phyloP scores from a whole-genome alignment of 2,888 invertebrate genomes.

The Dryadula phaetusa region DNA sequence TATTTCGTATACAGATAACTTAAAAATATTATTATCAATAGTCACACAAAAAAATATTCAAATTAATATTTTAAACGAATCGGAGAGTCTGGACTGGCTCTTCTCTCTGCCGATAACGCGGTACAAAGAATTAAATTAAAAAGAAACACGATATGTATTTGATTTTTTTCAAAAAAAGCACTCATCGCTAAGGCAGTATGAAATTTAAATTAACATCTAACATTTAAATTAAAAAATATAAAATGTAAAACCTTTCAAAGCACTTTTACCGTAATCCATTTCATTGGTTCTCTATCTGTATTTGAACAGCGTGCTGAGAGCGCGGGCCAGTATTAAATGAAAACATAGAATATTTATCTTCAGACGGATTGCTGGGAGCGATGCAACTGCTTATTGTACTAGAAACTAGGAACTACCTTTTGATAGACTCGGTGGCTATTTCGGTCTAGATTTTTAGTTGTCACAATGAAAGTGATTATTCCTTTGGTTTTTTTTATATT shows the following conservation, averaged over 20 bases:
- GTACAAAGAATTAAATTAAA: no score
- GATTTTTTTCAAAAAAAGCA: no score
- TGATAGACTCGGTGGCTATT: not conserved
- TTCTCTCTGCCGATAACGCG: no score
- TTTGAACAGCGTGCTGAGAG: slow-evolving; percentile 42
- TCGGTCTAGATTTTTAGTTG: not conserved
- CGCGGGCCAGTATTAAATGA: slow-evolving; percentile 72
- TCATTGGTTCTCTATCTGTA: slow-evolving; percentile 36
- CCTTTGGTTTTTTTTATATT: no score
- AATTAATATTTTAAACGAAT: no score
- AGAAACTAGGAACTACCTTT: not conserved
- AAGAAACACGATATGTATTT: no score
- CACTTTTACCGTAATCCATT: slow-evolving; percentile 10
- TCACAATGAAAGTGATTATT: no score
- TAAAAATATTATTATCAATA: no score
- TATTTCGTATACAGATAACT: no score
- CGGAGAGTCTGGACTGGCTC: no score
- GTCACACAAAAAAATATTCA: no score
- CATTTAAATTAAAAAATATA: not conserved
- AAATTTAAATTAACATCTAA: slow-evolving; percentile 2
- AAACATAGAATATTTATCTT: slow-evolving; percentile 78
- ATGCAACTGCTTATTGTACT: slow-evolving; percentile 1
- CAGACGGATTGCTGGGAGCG: slow-evolving; percentile 32
- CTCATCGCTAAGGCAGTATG: no score
- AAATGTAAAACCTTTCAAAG: not conserved